phyloP scores from a whole-genome alignment of 2,797 vertebrate species.

The Mormyrops attenuatus region DNA sequence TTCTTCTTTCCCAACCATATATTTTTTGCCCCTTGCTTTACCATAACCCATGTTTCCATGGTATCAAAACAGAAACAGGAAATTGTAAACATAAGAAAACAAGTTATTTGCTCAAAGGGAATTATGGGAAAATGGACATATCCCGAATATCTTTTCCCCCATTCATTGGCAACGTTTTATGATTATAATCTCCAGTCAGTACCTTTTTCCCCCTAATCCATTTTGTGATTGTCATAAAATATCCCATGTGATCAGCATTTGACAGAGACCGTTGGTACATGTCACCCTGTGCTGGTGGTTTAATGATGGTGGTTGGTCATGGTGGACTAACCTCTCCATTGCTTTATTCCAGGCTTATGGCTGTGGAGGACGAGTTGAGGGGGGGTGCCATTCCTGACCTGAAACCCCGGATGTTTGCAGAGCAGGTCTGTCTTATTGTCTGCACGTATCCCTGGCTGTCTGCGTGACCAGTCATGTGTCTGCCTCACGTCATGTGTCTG shows the following conservation, averaged over 20 bases:
- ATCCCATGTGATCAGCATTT: background rate
- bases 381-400: constrained; percentile 83
- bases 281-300: background rate
- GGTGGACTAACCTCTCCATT: background rate
- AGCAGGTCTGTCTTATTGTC: constrained; percentile 70
- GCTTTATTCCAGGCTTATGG: constrained; percentile 84
- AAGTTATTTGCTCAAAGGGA: background rate
- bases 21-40: background rate
- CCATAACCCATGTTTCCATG: background rate
- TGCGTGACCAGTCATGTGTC: background rate
- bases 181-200: background rate
- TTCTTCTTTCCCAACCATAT: background rate
- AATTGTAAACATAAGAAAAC: background rate
- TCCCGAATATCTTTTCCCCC: background rate
- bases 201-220: background rate
- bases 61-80: background rate
- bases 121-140: background rate
- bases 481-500: background rate
- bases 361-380: constrained; percentile 97
- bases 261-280: background rate
- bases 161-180: background rate
- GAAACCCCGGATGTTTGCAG: constrained; percentile 94
- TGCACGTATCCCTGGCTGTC: background rate
- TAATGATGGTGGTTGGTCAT: constrained; percentile 43
- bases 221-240: background rate